These are phyloP conservation scores for Antedon mediterranea DNA, from an alignment of 53 echinoderm and acorn worm species.

Conservation along the genomic window DNA sequence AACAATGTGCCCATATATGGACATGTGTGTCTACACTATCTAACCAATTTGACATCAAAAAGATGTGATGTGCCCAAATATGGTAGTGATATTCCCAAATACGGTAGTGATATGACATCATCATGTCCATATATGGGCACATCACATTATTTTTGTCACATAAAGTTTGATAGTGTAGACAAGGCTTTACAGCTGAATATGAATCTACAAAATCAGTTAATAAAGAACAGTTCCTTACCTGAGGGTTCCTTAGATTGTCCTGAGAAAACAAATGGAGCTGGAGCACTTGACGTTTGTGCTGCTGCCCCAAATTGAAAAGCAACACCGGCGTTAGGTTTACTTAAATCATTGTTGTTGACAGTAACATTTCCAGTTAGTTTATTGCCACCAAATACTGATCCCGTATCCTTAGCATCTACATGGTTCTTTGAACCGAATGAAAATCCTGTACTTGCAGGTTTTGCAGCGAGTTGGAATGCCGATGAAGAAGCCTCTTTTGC, in stretches of 20 bases:
- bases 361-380: background rate
- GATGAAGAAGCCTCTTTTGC: background rate
- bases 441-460: background rate
- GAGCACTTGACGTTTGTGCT: background rate
- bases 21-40: no score
- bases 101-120: no score
- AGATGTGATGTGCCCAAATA: no score
- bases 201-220: background rate
- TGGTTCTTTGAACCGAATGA: background rate
- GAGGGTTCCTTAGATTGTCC: background rate
- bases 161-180: no score
- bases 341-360: background rate
- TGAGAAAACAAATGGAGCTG: background rate
- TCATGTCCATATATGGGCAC: no score
- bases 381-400: background rate
- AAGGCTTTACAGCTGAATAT: no score
- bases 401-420: background rate
- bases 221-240: background rate
- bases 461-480: background rate
- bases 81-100: no score
- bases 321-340: background rate
- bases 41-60: no score
- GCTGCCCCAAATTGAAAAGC: constrained; percentile 36
- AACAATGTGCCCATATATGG: no score
- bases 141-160: no score